These are phyloP conservation scores for Capitella teleta DNA, from an alignment of 1,140 invertebrate genomes.

Conservation along the genomic window DNA sequence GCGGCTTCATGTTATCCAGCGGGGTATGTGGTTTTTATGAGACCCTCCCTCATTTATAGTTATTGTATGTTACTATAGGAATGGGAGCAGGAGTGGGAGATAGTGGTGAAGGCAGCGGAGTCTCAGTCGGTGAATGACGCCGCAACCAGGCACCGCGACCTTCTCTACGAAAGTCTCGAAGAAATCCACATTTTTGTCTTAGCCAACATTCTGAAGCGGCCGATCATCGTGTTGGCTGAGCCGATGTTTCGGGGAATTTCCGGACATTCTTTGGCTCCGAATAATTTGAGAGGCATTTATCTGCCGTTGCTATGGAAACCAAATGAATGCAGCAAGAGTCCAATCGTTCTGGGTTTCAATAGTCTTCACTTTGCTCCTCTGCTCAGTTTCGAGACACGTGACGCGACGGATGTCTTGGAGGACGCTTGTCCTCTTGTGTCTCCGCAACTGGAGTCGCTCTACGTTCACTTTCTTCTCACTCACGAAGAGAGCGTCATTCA, in stretches of 20 bases:
- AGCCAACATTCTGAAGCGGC: constrained; percentile 67
- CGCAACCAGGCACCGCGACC: constrained; percentile 7
- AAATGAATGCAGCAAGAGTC: constrained; percentile 48
- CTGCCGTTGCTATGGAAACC: constrained; percentile 63
- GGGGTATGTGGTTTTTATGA: background rate
- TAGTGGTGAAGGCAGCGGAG: constrained; percentile 11
- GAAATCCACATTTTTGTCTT: constrained; percentile 73
- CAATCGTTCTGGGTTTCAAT: constrained; percentile 62
- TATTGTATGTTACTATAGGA: constrained; percentile 9
- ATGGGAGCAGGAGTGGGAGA: constrained; percentile 14
- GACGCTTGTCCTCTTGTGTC: constrained; percentile 22
- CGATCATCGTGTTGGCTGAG: constrained; percentile 78
- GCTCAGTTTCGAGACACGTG: constrained; percentile 17
- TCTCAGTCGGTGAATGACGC: constrained; percentile 11
- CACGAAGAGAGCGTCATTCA: constrained; percentile 21
- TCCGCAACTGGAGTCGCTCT: constrained; percentile 17
- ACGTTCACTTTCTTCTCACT: constrained; percentile 20
- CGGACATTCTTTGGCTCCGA: constrained; percentile 66
- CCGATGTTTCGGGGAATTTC: constrained; percentile 49
- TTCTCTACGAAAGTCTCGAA: constrained; percentile 62
- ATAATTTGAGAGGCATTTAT: constrained; percentile 77
- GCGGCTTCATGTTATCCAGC: background rate
- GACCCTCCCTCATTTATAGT: too few species aligned
- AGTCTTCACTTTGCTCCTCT: constrained; percentile 76
- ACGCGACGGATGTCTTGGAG: background rate